phyloP scores from a whole-genome alignment of 1,140 invertebrate genomes.

The Aphelenchoides besseyi region DNA sequence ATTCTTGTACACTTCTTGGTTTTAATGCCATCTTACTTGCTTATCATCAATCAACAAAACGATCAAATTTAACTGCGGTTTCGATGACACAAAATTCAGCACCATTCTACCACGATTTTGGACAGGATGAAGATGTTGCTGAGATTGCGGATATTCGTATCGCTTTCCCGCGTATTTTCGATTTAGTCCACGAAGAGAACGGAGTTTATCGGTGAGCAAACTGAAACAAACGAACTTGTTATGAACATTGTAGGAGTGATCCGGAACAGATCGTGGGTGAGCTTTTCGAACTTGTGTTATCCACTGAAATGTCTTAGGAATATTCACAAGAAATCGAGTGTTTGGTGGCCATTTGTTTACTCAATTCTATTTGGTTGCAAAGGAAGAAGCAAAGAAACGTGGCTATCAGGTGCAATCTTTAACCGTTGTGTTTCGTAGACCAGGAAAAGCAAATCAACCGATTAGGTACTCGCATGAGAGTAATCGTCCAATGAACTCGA shows the following conservation, averaged over 20 bases:
- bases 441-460: slow-evolving; percentile 1
- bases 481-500: background rate
- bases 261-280: slow-evolving; percentile 5
- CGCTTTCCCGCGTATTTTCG: background rate
- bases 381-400: background rate
- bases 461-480: background rate
- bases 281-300: too few species aligned
- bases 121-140: background rate
- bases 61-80: too few species aligned
- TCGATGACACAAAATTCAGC: background rate
- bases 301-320: too few species aligned
- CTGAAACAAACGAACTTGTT: too few species aligned
- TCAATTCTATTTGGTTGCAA: slow-evolving; percentile 7
- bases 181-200: background rate
- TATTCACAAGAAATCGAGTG: slow-evolving; percentile 2
- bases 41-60: too few species aligned
- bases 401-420: too few species aligned
- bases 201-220: background rate
- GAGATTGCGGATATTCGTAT: background rate
- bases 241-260: background rate
- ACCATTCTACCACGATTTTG: background rate
- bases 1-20: background rate
- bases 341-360: background rate
- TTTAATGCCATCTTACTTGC: background rate
- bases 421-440: background rate